Conservation (phyloP, 2,888 invertebrate species). For the Phengaris arion region DNA sequence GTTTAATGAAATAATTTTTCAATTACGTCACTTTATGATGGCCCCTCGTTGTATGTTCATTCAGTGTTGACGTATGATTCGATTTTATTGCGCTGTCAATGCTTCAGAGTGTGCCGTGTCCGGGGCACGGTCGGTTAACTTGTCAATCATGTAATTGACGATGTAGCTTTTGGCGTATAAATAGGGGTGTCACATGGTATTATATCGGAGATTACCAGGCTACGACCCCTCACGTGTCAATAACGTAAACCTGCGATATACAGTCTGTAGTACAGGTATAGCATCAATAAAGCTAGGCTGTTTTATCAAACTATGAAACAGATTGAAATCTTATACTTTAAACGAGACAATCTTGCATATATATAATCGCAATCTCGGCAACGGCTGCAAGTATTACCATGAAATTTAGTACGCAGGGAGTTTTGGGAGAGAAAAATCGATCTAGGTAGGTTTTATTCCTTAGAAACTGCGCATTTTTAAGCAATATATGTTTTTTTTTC, state of each 20-base stretch:
- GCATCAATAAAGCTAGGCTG: not conserved
- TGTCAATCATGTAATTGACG: constrained; percentile 67
- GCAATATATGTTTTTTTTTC: too few species aligned
- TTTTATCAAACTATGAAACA: not conserved
- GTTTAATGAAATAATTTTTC: not conserved
- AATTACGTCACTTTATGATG: constrained; percentile 13
- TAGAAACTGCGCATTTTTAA: too few species aligned
- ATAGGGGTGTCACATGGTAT: constrained; percentile 26
- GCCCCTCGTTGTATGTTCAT: constrained; percentile 30
- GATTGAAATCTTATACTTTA: not conserved
- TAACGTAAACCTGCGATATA: constrained; percentile 15
- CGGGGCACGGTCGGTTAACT: constrained; percentile 54
- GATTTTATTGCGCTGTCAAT: constrained; percentile 43
- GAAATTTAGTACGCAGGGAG: too few species aligned
- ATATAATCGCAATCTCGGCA: too few species aligned
- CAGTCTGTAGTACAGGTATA: not conserved
- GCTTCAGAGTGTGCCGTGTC: constrained; percentile 42
- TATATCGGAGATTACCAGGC: constrained; percentile 28
- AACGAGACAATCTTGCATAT: too few species aligned
- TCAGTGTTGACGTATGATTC: constrained; percentile 39
- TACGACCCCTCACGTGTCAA: not conserved
- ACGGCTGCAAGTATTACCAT: too few species aligned
- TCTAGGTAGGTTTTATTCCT: too few species aligned
- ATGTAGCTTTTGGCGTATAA: constrained; percentile 53
- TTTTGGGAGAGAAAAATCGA: too few species aligned